These are phyloP conservation scores for Solenopsis fugax DNA, from an alignment of 1,140 invertebrate species.

Conservation along the genomic window DNA sequence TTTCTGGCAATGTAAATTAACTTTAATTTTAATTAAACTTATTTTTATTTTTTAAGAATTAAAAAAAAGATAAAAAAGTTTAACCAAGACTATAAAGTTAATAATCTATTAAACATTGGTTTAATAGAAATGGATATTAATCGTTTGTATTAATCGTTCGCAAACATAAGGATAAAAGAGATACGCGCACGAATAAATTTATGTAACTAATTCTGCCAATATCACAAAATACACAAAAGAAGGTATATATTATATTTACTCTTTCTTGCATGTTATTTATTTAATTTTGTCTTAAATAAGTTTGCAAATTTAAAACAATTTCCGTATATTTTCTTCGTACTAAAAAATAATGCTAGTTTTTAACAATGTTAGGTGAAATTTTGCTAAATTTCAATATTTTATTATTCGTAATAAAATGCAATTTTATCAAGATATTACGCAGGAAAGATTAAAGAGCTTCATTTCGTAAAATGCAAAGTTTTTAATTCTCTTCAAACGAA, in stretches of 20 bases:
- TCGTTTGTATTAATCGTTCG: background rate
- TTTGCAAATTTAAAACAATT: constrained; percentile 1
- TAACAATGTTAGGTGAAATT: background rate
- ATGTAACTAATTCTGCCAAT: constrained; percentile 30
- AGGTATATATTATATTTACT: background rate
- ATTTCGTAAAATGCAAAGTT: constrained; percentile 2
- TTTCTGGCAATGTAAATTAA: too few relatives aligned
- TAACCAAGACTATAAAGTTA: too few relatives aligned
- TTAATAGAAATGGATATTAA: too few relatives aligned
- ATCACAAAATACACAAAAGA: background rate
- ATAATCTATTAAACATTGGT: too few relatives aligned
- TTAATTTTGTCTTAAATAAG: constrained; percentile 7
- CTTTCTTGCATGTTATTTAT: background rate
- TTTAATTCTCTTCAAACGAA: constrained; percentile 23
- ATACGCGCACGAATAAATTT: background rate
- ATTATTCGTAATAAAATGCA: background rate
- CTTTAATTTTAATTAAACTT: too few relatives aligned
- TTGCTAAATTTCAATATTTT: background rate
- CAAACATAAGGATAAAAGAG: background rate
- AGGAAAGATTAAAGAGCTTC: background rate
- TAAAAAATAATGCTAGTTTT: background rate
- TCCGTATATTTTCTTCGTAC: background rate
- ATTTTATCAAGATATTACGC: background rate
- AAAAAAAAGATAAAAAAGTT: too few relatives aligned
- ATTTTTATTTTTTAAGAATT: too few relatives aligned